Evolutionary conservation across 2,888 invertebrate genomes (phyloP).

Genomic region (Aphodius granarius): DNA sequence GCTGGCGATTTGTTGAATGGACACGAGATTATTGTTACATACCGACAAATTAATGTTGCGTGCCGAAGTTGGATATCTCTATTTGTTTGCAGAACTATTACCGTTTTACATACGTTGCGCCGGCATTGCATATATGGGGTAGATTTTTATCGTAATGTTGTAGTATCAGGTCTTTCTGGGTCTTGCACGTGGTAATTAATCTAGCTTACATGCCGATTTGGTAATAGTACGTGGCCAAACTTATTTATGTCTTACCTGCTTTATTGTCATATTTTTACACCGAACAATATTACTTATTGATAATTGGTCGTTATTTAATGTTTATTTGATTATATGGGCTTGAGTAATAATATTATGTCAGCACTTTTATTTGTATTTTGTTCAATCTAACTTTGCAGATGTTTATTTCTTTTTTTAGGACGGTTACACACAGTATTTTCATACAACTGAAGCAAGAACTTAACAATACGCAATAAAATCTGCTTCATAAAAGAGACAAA

Average conservation of each 20-base stretch:
- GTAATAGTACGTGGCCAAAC: neutral
- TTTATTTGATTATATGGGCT: too few species aligned
- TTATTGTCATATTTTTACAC: neutral
- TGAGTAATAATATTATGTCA: too few species aligned
- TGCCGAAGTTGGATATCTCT: slow-evolving; percentile 6
- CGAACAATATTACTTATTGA: too few species aligned
- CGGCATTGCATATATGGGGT: neutral
- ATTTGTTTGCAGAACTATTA: slow-evolving; percentile 1
- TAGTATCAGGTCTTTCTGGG: too few species aligned
- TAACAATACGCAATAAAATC: too few species aligned
- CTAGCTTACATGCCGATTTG: neutral
- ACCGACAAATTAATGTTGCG: slow-evolving; percentile 13
- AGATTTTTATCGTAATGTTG: neutral
- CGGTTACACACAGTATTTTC: too few species aligned
- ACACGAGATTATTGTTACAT: neutral
- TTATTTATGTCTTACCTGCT: neutral
- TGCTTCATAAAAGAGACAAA: too few species aligned
- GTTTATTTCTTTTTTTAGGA: too few species aligned
- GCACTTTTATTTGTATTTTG: too few species aligned
- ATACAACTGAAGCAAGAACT: too few species aligned
- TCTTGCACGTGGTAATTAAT: neutral
- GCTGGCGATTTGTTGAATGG: slow-evolving; percentile 4
- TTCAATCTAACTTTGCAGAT: too few species aligned
- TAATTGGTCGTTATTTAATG: too few species aligned
- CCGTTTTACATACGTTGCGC: neutral